These are phyloP conservation scores for Cinclus cinclus DNA, from an alignment of 2,113 vertebrate genomes.

Conservation along the genomic window DNA sequence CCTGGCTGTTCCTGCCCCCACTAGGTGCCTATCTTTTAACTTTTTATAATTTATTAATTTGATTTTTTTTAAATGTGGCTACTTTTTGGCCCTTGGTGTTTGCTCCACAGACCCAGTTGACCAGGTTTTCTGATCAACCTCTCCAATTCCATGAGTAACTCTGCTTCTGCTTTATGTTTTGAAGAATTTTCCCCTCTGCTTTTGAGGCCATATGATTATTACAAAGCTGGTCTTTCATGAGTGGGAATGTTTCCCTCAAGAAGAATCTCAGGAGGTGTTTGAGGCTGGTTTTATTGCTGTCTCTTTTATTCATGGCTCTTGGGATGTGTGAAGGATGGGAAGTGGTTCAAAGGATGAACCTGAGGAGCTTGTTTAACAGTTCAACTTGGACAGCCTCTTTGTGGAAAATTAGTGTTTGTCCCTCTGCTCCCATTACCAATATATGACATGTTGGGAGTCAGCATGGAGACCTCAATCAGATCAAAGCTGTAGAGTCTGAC, in stretches of 20 bases:
- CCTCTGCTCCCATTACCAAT: background rate
- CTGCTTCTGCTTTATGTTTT: background rate
- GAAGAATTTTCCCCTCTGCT: background rate
- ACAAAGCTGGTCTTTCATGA: background rate
- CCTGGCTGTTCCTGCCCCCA: background rate
- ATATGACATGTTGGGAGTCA: background rate
- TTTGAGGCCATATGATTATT: background rate
- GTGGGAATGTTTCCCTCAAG: background rate
- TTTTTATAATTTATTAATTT: background rate
- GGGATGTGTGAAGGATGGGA: background rate
- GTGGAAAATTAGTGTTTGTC: background rate
- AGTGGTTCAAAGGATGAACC: background rate
- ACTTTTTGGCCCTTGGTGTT: background rate
- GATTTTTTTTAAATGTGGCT: background rate
- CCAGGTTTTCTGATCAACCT: background rate
- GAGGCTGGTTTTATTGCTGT: background rate
- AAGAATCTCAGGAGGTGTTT: background rate
- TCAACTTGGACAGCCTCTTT: background rate
- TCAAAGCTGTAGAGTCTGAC: background rate
- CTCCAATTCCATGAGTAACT: background rate
- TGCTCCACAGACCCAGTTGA: background rate
- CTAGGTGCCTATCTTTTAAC: background rate
- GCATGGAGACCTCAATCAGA: rapidly evolving
- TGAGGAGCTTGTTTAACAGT: background rate
- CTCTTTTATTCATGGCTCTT: background rate